Base-by-base conservation (phyloP, 2,797 vertebrate species). In the Gallirallus australis region DNA sequence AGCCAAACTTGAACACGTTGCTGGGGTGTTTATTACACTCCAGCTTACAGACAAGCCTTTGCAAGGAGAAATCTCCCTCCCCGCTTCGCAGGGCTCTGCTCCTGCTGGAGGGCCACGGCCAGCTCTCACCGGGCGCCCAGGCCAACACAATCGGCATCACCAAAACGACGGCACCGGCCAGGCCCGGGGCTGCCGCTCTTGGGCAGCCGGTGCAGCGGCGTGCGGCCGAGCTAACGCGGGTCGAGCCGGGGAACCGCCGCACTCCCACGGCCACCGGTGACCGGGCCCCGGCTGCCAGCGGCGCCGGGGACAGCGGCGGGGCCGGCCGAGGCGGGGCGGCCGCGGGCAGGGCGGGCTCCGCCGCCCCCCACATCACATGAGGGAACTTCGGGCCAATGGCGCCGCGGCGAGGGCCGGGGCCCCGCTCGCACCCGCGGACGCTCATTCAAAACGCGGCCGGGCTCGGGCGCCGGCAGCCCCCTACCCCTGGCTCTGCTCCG, bases 371-470 rank as follows among this genome's bases (percentile, higher is more conserved):
- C 78, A 93, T 98, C 98, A 98, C 95, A 97, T 97, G 94, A 95
- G 97, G 96, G 92, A 98, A 98, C 98, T 98, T 98, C 97, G 95
- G 96, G 98, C 98, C 98, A 98, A 97, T 98, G 96, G 90, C 53
- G 57, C 94, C 65, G 90, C 91, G 84, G 14, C 61, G 84, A 3
- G 82, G 83, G 83, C 83, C 94, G 91, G 88, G 77, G 91, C 91
- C 56, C 60, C 87, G 84, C 84, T 88, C 50, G 75, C 76, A 50
- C 25, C 84, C 85, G 87, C 84, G 84, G 91, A 59, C 80, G 94
- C 84, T 90, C 91, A 85, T 90, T 90, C 91, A 93, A 93, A 93
- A 77, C 87, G 82, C 83, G 90, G 87, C 83, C 79, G 78, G 77
- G 77, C 77, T 79, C 30, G 12, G 66, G n/a, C 7, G 11, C 25